A percentile compares a stretch with the other conserved stretches of the same genome.
Conservation (phyloP, 1,140 invertebrate species). For the Laupala kohalensis region DNA sequence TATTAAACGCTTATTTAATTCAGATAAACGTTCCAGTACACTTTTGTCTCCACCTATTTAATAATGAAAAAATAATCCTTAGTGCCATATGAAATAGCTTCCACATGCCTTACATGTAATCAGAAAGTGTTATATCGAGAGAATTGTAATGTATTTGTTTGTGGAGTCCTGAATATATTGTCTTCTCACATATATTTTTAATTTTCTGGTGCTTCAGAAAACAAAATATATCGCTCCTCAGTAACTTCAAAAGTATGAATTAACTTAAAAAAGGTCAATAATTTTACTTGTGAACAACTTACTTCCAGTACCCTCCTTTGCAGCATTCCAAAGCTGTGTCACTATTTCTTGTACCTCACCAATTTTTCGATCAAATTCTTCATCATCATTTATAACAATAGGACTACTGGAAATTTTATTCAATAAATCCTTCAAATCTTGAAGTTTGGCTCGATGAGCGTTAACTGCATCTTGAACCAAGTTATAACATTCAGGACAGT, state of each 20-base stretch:
- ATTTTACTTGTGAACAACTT: conserved; percentile 16
- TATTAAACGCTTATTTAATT: conserved; percentile 48
- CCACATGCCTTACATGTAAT: too few relatives aligned
- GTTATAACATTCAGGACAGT: conserved; percentile 89
- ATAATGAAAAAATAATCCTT: too few relatives aligned
- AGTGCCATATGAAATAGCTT: too few relatives aligned
- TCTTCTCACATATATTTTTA: too few relatives aligned
- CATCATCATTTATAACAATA: conserved; percentile 72
- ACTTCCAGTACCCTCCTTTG: conserved; percentile 49
- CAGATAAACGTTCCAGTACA: conserved; percentile 45
- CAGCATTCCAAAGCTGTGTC: conserved; percentile 52
- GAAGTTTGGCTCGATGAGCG: conserved; percentile 60
- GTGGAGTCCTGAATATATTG: too few relatives aligned
- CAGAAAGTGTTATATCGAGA: too few relatives aligned
- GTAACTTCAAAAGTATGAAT: neutral
- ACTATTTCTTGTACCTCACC: conserved; percentile 56
- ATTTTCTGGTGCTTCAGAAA: too few relatives aligned
- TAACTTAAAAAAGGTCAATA: neutral
- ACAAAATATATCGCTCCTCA: too few relatives aligned
- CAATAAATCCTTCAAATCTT: conserved; percentile 53
- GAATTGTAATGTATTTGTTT: too few relatives aligned
- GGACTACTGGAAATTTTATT: conserved; percentile 57
- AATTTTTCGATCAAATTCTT: conserved; percentile 66
- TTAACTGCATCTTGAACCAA: conserved; percentile 79
- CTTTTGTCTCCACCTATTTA: conserved; percentile 9